These are phyloP conservation scores for Thecocarcelia acutangulata DNA, from an alignment of 2,888 invertebrate genomes.

Conservation along the genomic window DNA sequence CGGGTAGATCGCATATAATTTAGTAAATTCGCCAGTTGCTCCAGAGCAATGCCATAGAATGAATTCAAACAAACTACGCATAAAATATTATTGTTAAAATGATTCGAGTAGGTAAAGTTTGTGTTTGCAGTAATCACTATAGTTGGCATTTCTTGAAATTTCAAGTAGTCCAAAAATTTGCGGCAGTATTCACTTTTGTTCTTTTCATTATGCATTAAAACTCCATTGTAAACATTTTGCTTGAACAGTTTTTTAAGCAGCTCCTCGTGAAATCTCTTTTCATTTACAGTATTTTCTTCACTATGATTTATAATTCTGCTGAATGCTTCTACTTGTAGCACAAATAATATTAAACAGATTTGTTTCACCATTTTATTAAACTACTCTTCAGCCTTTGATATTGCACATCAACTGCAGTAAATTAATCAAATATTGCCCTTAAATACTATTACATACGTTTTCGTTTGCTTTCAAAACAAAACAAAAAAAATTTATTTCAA, in stretches of 20 bases:
- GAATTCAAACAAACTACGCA: conserved; percentile 34
- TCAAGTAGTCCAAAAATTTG: conserved; percentile 5
- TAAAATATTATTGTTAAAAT: conserved; percentile 47
- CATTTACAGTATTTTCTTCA: not conserved
- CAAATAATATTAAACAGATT: not conserved
- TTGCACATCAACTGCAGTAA: not conserved
- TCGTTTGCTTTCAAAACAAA: no score
- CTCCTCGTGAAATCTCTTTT: conserved; percentile 18
- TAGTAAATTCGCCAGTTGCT: conserved; percentile 38
- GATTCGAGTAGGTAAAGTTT: conserved; percentile 1
- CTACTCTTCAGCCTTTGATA: not conserved
- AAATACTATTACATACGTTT: not conserved
- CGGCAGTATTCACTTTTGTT: conserved; percentile 24
- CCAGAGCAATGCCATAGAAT: not conserved
- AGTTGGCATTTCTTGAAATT: conserved; percentile 16
- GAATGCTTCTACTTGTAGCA: not conserved
- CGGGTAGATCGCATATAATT: conserved; percentile 47
- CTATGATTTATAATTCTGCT: not conserved
- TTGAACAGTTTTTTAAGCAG: conserved; percentile 12
- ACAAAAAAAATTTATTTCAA: no score
- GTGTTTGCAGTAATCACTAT: not conserved
- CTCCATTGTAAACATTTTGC: not conserved
- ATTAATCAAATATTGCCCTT: not conserved
- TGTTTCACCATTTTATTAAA: conserved; percentile 2
- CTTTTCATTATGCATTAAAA: conserved; percentile 18